These are phyloP conservation scores for Chesias legatella DNA, from an alignment of 2,888 invertebrate species.

Conservation along the genomic window DNA sequence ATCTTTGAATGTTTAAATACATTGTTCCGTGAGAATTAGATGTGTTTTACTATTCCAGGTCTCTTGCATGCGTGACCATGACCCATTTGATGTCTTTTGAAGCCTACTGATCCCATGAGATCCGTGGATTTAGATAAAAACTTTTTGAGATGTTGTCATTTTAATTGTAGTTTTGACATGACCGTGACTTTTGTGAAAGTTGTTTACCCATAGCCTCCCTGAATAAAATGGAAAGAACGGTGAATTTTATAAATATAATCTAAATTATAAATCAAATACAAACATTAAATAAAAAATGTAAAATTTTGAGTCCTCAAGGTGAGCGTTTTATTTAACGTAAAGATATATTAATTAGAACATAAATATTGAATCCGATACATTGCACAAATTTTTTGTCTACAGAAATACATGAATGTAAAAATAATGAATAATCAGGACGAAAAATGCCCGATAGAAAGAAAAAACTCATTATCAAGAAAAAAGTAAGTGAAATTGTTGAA, in stretches of 20 bases:
- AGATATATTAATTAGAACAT: too few relatives aligned
- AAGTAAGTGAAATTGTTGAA: slow-evolving; percentile 29
- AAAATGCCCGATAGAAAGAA: slow-evolving; percentile 45
- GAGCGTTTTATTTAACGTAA: too few relatives aligned
- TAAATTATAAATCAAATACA: too few relatives aligned
- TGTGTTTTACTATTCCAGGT: slow-evolving; percentile 20
- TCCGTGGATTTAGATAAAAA: neutral
- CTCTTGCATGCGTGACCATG: neutral
- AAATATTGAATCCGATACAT: too few relatives aligned
- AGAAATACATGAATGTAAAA: slow-evolving; percentile 12
- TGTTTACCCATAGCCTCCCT: too few relatives aligned
- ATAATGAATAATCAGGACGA: slow-evolving; percentile 27
- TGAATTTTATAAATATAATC: too few relatives aligned
- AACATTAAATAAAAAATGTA: neutral
- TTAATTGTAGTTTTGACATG: neutral
- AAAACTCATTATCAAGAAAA: slow-evolving; percentile 36
- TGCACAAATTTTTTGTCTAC: too few relatives aligned
- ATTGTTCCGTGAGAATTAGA: slow-evolving; percentile 30
- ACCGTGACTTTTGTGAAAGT: too few relatives aligned
- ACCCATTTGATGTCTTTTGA: slow-evolving; percentile 3
- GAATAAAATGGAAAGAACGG: too few relatives aligned
- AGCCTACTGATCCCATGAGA: slow-evolving; percentile 1
- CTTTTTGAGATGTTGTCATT: neutral
- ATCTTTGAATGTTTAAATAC: slow-evolving; percentile 50
- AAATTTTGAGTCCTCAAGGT: neutral